These are phyloP conservation scores for Scolopax mira DNA, from an alignment of 2,113 vertebrate genomes.

Conservation along the genomic window DNA sequence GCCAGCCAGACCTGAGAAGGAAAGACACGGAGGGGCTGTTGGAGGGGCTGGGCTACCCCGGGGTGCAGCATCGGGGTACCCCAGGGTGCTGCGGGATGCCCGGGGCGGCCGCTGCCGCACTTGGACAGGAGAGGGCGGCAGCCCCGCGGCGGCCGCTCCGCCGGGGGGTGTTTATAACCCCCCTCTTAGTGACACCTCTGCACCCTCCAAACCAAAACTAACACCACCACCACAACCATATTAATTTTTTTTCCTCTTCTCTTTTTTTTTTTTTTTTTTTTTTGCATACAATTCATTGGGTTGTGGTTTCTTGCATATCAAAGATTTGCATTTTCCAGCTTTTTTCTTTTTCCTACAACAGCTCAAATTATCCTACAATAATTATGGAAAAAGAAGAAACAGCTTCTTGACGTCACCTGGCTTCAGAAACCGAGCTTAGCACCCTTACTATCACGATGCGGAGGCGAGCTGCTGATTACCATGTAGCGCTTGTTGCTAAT, in stretches of 20 bases:
- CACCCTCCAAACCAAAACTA: background rate
- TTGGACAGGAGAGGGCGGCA: background rate
- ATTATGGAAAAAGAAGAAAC: background rate
- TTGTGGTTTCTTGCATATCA: background rate
- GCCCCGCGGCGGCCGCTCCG: rapidly evolving
- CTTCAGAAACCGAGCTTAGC: background rate
- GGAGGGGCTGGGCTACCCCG: background rate
- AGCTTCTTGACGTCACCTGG: background rate
- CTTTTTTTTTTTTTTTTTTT: no score
- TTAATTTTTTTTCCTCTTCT: background rate
- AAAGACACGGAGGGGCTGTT: background rate
- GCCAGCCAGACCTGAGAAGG: constrained; percentile 88
- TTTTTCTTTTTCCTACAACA: background rate
- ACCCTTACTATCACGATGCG: background rate
- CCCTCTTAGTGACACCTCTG: background rate
- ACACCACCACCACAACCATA: no score
- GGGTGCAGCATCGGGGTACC: background rate
- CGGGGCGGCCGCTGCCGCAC: rapidly evolving
- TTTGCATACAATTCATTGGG: background rate
- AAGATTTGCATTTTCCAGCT: background rate
- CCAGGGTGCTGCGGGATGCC: background rate
- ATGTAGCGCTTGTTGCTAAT: background rate
- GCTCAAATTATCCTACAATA: background rate
- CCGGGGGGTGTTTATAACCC: rapidly evolving
- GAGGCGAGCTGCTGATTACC: background rate